phyloP scores from a whole-genome alignment of 2,113 vertebrate species.

The Nycticorax nycticorax region DNA sequence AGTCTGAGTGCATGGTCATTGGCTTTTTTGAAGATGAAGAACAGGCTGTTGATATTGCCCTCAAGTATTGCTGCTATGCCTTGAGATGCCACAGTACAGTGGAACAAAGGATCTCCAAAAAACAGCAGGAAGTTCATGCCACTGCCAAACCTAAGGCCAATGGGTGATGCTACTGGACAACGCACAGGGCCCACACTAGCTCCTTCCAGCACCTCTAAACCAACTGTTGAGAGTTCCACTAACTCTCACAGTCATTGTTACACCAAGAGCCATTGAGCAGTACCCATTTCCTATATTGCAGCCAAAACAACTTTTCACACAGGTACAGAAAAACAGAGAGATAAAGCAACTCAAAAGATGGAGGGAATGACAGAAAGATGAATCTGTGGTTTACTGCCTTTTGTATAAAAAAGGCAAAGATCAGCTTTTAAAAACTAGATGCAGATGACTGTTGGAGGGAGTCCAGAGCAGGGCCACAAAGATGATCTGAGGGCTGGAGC shows the following conservation, averaged over 20 bases:
- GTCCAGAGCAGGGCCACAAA: too few species aligned
- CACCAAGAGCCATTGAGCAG: neutral
- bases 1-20: neutral
- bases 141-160: neutral
- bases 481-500: too few species aligned
- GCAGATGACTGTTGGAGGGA: neutral
- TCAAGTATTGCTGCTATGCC: neutral
- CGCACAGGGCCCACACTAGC: neutral
- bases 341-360: neutral
- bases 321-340: neutral
- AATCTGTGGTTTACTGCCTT: neutral
- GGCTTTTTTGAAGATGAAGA: neutral
- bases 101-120: neutral
- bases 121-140: neutral
- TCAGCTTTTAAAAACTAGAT: neutral
- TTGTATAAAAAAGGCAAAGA: neutral
- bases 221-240: neutral
- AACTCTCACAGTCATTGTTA: neutral
- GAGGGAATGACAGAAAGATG: neutral
- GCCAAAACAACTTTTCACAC: neutral
- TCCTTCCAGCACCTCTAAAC: neutral
- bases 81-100: neutral
- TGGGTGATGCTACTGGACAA: neutral
- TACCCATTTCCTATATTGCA: neutral
- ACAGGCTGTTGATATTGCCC: neutral